Percentiles rank a stretch among this genome's conserved stretches.
phyloP scores from a whole-genome alignment of 2,888 invertebrate species.

The Cosmopolites sordidus region DNA sequence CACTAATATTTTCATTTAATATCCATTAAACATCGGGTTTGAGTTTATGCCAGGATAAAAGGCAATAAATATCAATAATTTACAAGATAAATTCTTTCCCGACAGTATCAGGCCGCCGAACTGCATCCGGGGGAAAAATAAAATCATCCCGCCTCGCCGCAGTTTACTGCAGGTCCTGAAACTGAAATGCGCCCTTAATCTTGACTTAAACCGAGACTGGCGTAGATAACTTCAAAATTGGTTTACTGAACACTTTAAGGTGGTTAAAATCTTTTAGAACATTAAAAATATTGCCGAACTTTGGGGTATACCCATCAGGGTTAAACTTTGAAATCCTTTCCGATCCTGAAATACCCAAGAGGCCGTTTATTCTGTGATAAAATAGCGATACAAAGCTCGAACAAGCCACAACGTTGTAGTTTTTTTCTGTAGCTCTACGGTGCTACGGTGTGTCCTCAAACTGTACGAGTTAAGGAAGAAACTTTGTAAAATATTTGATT shows the following conservation, averaged over 20 bases:
- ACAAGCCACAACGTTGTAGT: slow-evolving; percentile 8
- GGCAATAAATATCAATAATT: no score
- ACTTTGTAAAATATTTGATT: no score
- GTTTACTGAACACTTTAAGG: slow-evolving; percentile 19
- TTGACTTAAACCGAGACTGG: slow-evolving; percentile 2
- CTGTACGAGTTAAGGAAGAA: not conserved
- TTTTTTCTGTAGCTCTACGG: not conserved
- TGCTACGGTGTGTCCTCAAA: not conserved
- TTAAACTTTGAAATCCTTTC: slow-evolving; percentile 21
- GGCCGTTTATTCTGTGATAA: slow-evolving; percentile 22
- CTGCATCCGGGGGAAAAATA: no score
- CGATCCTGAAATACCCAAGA: slow-evolving; percentile 15
- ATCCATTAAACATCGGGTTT: no score
- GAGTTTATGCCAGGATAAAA: no score
- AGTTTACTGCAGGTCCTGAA: not conserved
- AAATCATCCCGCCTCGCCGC: not conserved
- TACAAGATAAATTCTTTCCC: no score
- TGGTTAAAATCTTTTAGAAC: slow-evolving; percentile 21
- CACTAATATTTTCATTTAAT: no score
- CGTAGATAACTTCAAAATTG: slow-evolving; percentile 11
- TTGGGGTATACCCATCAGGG: slow-evolving; percentile 22
- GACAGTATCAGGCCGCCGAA: no score
- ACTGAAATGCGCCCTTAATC: not conserved
- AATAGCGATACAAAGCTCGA: slow-evolving; percentile 18
- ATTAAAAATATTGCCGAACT: slow-evolving; percentile 24